These are phyloP conservation scores for Lampris incognitus DNA, from an alignment of 2,113 vertebrate genomes.

Conservation along the genomic window DNA sequence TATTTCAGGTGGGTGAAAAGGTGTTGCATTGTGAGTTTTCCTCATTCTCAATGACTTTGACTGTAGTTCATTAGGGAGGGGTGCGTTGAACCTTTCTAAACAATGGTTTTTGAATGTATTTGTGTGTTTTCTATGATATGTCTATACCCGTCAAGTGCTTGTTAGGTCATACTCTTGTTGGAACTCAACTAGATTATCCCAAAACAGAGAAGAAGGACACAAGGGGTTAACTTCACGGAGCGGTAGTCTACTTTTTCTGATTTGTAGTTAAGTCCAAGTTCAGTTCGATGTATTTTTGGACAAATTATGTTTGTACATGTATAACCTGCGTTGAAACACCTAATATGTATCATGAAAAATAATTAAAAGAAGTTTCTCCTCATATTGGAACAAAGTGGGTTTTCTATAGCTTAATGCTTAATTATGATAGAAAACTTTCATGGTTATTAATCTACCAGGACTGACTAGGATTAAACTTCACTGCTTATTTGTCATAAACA, in stretches of 20 bases:
- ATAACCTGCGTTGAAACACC: conserved; percentile 74
- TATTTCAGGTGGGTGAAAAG: conserved; percentile 33
- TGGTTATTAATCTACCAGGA: too few species aligned
- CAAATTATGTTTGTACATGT: conserved; percentile 79
- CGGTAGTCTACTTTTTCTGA: conserved; percentile 55
- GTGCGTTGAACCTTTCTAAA: conserved; percentile 61
- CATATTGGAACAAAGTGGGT: conserved; percentile 17
- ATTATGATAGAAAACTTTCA: too few species aligned
- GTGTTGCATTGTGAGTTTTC: conserved; percentile 22
- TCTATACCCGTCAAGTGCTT: conserved; percentile 75
- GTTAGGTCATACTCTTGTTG: conserved; percentile 72
- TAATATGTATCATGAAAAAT: conserved; percentile 76
- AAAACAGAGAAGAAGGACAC: conserved; percentile 56
- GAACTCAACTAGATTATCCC: conserved; percentile 53
- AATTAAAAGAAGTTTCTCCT: conserved; percentile 61
- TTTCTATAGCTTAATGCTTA: neutral
- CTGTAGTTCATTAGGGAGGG: conserved; percentile 63
- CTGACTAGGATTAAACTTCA: too few species aligned
- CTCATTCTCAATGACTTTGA: conserved; percentile 66
- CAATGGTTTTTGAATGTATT: conserved; percentile 78
- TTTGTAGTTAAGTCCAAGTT: conserved; percentile 76
- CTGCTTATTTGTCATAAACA: too few species aligned
- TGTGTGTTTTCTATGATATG: conserved; percentile 75
- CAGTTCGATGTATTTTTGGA: conserved; percentile 80
- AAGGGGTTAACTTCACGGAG: conserved; percentile 50